Evolutionary conservation across 2,113 vertebrate genomes (phyloP), one percentile per base, ranked within the genome.

Genomic region (Carettochelys insculpta): DNA sequence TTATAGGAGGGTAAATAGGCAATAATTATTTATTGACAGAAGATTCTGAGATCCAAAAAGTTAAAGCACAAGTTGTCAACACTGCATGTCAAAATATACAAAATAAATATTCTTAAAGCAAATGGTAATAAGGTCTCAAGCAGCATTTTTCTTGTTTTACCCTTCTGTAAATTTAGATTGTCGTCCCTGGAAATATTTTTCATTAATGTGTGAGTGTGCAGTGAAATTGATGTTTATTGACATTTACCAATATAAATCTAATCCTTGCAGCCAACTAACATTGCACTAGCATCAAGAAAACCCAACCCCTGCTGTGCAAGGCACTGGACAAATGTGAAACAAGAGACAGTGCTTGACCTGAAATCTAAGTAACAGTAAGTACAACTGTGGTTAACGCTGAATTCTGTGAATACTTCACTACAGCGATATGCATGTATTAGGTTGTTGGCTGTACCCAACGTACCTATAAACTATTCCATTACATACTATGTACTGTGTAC

Each of bases 281-380:
- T 51, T 75, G 24, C 71, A 45, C 24, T 14, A 75, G 41, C 71
- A 43, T 45, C 51, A 27, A 65, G 58, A 13, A 65, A 34, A 65
- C 17, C 13, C 79, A 94, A 85, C 19, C 1, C 50, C 8, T 12
- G 1, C 0, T 48, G 27, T 16, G 58, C 25, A 34, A 75, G 52
- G 29, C 1, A 1, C 45, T 56, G 77, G 22, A 73, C 0, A 4
- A 78, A 24, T 34, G 7, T 79, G 13, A 0, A 4, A 45, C 41
- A 31, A 16, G 68, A 83, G 24, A 73, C 3, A 3, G 22, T 25
- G 43, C 34, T 48, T 82, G 82, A 65, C 8, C 77, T 58, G 43
- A 80, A 80, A n/a, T 50, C 50, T 38, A 41, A 53, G n/a, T 24
- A 71, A 41, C 38, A 73, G 43, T 75, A 45, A 25, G n/a, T 27